Conservation (phyloP, 2,888 invertebrate species). For the Agrypnus murinus region DNA sequence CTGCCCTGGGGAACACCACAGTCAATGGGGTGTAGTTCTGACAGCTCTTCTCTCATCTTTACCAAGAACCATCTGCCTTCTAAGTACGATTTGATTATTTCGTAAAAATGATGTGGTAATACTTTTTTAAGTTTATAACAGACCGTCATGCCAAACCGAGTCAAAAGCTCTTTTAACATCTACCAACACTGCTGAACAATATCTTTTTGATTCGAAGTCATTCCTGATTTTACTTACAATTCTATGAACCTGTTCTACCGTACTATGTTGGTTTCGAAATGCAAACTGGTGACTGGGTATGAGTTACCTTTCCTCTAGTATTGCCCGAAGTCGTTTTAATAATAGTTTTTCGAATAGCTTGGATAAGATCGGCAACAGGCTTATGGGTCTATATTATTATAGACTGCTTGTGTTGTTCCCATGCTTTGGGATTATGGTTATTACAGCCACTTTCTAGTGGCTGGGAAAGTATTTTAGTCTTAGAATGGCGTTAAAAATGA, state of each 20-base stretch:
- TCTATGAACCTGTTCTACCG: background rate
- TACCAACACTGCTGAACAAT: constrained; percentile 6
- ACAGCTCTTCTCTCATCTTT: no score
- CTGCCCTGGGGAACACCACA: no score
- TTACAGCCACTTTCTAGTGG: background rate
- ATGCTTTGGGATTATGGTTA: background rate
- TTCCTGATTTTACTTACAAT: background rate
- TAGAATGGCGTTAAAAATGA: constrained; percentile 3
- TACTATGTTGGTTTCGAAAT: background rate
- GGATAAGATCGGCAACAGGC: no score
- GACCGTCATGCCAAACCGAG: background rate
- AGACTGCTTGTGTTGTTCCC: background rate
- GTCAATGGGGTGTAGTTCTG: no score
- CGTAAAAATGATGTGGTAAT: no score
- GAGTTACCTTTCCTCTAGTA: background rate
- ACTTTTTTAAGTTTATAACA: no score
- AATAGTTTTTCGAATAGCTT: no score
- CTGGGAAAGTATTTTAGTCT: constrained; percentile 11
- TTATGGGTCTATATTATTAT: background rate
- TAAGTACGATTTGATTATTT: no score
- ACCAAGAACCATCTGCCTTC: no score
- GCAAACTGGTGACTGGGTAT: constrained; percentile 13
- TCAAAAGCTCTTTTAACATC: background rate
- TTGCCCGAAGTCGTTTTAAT: background rate
- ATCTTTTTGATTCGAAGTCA: constrained; percentile 11